Base-by-base conservation (phyloP, 2,888 invertebrate genomes). In the Spicauda simplicius region DNA sequence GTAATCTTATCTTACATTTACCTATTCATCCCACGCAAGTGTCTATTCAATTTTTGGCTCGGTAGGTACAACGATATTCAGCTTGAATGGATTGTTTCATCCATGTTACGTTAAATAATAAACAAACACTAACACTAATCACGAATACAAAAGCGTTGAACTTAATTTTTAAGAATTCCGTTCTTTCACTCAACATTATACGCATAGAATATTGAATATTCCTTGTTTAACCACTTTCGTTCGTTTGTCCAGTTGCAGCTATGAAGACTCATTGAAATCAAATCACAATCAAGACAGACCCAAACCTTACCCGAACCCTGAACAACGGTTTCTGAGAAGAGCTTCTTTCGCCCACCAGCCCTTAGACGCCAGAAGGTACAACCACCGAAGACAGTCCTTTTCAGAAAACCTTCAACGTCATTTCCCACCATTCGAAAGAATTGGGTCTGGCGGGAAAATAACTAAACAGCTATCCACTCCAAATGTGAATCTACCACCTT, bases 221-320 rank as follows among this genome's bases (percentile, higher is more conserved):
- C 41, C 10, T 14, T 14, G 8, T 45, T 45, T 45, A 2, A 45
- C 45, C 1, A n/a, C n/a, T 45, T n/a, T n/a, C 11, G 1, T n/a
- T 45, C n/a, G 6, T n/a, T n/a, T n/a, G n/a, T 45, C 45, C 45
- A 45, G 45, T 45, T 45, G 45, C 45, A 45, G 45, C 6, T 45
- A 45, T 83, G 97, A 97, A 86, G 97, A 97, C 80, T 97, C 97
- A 0, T 86, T 97, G 52, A 97, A 97, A 82, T 96, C 96, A 0
- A 95, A 78, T 84, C 94, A 80, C 89, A 95, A 84, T 70, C 90
- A 84, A 74, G 89, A 86, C 41, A 69, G 77, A 70, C 58, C 74
- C 1, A 88, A 89, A 61, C 74, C 81, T 0, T 87, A 84, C 66
- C 74, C 77, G 1, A 85, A 84, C 1, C 57, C 72, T 0, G 89